Percentiles rank a stretch among this genome's conserved stretches.
phyloP scores from a whole-genome alignment of 2,888 invertebrate genomes.

The Ptychoptera contaminata region DNA sequence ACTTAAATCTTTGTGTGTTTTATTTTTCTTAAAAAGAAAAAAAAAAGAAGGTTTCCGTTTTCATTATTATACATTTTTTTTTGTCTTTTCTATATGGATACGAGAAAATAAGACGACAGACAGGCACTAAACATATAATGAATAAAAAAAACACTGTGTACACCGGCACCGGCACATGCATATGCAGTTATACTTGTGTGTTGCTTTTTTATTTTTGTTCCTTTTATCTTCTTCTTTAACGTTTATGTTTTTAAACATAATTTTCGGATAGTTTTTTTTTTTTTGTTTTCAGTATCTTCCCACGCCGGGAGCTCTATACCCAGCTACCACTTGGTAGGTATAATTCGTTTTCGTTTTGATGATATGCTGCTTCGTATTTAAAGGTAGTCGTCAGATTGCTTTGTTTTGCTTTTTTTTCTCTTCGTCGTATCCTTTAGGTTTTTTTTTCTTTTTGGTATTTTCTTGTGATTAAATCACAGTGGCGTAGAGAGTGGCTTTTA shows the following conservation, averaged over 20 bases:
- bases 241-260: neutral
- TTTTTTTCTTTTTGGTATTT: neutral
- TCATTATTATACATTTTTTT: no score
- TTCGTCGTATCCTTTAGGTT: neutral
- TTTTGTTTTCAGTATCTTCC: conserved; percentile 19
- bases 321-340: conserved; percentile 3
- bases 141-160: no score
- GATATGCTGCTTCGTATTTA: neutral
- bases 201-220: no score
- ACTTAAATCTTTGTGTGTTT: no score
- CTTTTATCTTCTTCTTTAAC: neutral
- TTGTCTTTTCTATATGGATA: no score
- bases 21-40: no score
- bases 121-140: no score
- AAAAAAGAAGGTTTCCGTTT: no score
- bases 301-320: conserved; percentile 20
- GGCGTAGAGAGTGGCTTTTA: neutral
- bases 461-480: neutral
- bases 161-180: no score
- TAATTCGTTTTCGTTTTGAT: neutral
- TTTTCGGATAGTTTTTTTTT: neutral
- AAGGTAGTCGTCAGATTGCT: neutral
- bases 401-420: conserved; percentile 2
- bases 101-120: no score
- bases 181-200: no score